Base-by-base conservation (phyloP, 2,797 vertebrate genomes). In the Bradypodion pumilum region DNA sequence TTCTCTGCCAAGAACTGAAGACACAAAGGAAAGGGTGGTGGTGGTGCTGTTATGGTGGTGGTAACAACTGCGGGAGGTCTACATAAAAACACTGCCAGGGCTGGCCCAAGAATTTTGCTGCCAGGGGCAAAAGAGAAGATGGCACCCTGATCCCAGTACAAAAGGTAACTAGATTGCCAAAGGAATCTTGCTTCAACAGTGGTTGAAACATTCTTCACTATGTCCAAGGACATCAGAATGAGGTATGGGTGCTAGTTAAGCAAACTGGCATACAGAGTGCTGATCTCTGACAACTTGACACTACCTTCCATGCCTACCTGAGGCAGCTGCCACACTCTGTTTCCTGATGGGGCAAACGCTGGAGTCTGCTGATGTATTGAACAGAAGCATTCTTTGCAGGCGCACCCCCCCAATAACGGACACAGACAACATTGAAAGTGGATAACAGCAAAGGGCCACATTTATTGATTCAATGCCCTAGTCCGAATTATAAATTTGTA, bases 1-100 rank as follows among this genome's bases (percentile, higher is more conserved):
- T 84, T 79, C 91, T 92, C 86, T 88, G 82, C 77, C 29, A 6
- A 1, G 46, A 21, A 46, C 76, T 46, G 27, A 66, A 87, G 74
- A 46, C 49, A 78, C 62, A 40, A n/a, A 74, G 59, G 69, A 78
- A 68, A 46, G 78, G 5, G 16, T 5, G 16, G 16, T 44, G 46
- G 62, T 74, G 60, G n/a, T 62, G 7, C n/a, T n/a, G n/a, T n/a
- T n/a, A n/a, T n/a, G n/a, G 49, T 13, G 19, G 16, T 35, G 27
- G n/a, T 16, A n/a, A 25, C 1, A 5, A 9, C 82, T 82, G 78
- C 21, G 70, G 74, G 19, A 37, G 69, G 70, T 69, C 80, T 65
- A 32, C 65, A 80, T 59, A 78, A 83, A 82, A 89, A 77, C 46
- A 73, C 0, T 46, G 75, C 21, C 44, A 65, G 63, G 62, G 23